Evolutionary conservation across 1,140 invertebrate genomes (phyloP).

Genomic region (Chlorops oryzae): DNA sequence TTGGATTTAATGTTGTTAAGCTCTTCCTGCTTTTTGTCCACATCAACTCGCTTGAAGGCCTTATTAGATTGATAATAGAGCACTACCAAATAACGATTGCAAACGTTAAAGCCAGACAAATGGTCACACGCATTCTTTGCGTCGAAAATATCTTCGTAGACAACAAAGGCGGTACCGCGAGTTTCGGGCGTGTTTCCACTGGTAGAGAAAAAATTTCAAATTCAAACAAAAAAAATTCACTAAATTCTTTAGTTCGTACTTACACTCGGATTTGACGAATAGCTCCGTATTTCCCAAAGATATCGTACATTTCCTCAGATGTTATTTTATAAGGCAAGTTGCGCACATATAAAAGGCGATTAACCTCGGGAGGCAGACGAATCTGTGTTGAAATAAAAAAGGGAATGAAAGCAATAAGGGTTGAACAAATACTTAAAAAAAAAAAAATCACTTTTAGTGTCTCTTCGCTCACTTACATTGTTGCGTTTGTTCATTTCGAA

Average conservation of each 20-base stretch:
- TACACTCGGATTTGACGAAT: slow-evolving; percentile 97
- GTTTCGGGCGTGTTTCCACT: slow-evolving; percentile 97
- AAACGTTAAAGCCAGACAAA: slow-evolving; percentile 97
- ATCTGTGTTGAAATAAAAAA: slow-evolving; percentile 58
- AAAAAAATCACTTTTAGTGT: too few species aligned
- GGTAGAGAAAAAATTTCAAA: slow-evolving; percentile 13
- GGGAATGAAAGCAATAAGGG: slow-evolving; percentile 12
- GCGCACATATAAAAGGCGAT: slow-evolving; percentile 92
- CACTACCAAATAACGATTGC: slow-evolving; percentile 96
- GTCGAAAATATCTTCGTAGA: slow-evolving; percentile 99
- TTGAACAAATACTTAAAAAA: slow-evolving; percentile 5
- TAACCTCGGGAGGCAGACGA: slow-evolving; percentile 95
- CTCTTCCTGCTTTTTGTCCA: slow-evolving; percentile 96
- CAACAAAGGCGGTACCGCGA: slow-evolving; percentile 96
- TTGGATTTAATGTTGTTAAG: slow-evolving; percentile 94
- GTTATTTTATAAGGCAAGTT: slow-evolving; percentile 99
- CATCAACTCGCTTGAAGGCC: slow-evolving; percentile 93
- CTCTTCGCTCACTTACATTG: slow-evolving; percentile 33
- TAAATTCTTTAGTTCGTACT: too few species aligned
- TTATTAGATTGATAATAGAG: slow-evolving; percentile 93
- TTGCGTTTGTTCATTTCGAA: slow-evolving; percentile 45
- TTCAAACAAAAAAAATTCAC: neutral
- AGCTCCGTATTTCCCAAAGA: slow-evolving; percentile 99
- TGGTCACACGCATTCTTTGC: slow-evolving; percentile 99
- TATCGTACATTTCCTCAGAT: slow-evolving; percentile 99